Conservation (phyloP, 1,140 invertebrate species). For the Philaenus spumarius region DNA sequence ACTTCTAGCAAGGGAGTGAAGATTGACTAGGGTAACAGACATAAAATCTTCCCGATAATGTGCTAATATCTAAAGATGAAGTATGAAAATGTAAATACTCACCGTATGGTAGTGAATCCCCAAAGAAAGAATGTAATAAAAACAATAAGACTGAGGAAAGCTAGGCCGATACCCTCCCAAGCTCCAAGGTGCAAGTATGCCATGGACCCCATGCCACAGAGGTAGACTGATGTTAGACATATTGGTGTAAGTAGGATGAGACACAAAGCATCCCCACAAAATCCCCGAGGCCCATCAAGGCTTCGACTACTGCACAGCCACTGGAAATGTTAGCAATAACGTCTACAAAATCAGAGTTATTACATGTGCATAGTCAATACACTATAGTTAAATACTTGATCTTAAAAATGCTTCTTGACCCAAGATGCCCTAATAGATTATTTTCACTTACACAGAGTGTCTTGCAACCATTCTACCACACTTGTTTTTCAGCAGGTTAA, state of each 20-base stretch:
- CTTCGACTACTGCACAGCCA: conserved; percentile 40
- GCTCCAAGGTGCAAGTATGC: conserved; percentile 38
- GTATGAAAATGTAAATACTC: no score
- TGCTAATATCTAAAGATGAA: no score
- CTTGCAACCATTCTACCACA: no score
- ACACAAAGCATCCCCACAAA: conserved; percentile 45
- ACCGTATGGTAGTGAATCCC: conserved; percentile 41
- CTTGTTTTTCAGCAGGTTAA: no score
- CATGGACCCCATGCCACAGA: conserved; percentile 45
- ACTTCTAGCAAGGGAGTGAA: no score
- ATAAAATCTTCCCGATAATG: no score
- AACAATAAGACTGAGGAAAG: conserved; percentile 37
- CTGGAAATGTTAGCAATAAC: conserved; percentile 34
- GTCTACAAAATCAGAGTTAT: conserved; percentile 10
- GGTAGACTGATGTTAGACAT: conserved; percentile 43
- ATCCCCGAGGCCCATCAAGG: conserved; percentile 37
- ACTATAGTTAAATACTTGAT: no score
- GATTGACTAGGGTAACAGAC: no score
- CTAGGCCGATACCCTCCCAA: conserved; percentile 46
- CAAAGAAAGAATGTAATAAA: conserved; percentile 39
- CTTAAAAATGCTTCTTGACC: no score
- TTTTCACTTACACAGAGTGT: no score
- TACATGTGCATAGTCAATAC: no score
- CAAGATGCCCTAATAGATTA: no score
- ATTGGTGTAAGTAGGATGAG: conserved; percentile 47